Conservation (phyloP, 2,113 vertebrate species). For the Caretta caretta region DNA sequence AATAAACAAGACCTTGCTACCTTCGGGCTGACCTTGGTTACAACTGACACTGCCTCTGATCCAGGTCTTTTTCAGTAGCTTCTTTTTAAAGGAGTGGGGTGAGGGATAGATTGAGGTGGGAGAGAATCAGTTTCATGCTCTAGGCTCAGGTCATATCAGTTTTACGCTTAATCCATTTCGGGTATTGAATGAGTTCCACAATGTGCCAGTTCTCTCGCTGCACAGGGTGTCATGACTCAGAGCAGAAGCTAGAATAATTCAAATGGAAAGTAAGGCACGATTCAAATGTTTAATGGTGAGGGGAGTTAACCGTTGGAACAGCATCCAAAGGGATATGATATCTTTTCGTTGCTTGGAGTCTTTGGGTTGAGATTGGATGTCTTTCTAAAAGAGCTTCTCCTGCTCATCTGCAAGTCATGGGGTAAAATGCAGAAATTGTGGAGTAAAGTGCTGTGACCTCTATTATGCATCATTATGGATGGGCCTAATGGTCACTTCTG, state of each 20-base stretch:
- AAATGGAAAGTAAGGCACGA: not conserved
- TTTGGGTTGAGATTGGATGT: not conserved
- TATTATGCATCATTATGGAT: not conserved
- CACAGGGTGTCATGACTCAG: not conserved
- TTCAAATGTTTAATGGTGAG: not conserved
- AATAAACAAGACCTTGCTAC: not conserved
- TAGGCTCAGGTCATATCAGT: not conserved
- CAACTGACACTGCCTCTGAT: not conserved
- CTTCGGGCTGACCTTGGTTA: not conserved
- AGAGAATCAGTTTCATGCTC: not conserved
- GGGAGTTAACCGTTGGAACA: not conserved
- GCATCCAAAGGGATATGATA: not conserved
- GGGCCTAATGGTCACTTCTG: not conserved
- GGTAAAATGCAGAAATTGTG: not conserved
- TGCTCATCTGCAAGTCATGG: not conserved
- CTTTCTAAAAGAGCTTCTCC: not conserved
- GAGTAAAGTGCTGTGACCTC: not conserved
- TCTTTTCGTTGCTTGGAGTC: not conserved
- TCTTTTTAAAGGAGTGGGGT: not conserved
- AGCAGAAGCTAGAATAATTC: not conserved
- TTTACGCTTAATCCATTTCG: not conserved
- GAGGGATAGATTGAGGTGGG: not conserved
- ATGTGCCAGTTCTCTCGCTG: not conserved
- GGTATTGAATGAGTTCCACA: not conserved
- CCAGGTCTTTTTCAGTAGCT: not conserved